A percentile compares a stretch with the other conserved stretches of the same genome.
Evolutionary conservation across 2,888 invertebrate species (phyloP).

Genomic region (Yponomeuta cagnagella): DNA sequence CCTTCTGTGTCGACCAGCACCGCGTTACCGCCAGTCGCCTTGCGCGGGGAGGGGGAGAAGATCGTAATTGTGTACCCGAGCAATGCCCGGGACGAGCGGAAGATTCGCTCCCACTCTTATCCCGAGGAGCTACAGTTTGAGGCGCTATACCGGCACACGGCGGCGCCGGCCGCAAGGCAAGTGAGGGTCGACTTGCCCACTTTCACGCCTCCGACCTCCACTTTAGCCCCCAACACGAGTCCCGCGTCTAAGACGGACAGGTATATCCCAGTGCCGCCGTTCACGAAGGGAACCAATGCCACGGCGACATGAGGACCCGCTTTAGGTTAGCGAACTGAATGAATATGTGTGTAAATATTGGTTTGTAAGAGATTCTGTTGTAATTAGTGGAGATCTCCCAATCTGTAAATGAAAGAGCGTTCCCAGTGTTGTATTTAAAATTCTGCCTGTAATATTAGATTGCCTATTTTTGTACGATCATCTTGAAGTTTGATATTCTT

Average conservation of each 20-base stretch:
- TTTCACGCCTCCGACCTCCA: constrained; percentile 63
- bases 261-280: constrained; percentile 44
- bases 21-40: constrained; percentile 60
- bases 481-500: constrained; percentile 24
- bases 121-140: constrained; percentile 71
- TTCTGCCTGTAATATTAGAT: constrained; percentile 29
- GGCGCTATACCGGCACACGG: constrained; percentile 62
- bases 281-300: constrained; percentile 31
- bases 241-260: constrained; percentile 28
- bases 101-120: constrained; percentile 66
- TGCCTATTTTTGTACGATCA: constrained; percentile 22
- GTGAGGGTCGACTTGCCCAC: constrained; percentile 77
- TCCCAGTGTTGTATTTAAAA: constrained; percentile 21
- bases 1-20: constrained; percentile 56
- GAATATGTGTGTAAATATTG: constrained; percentile 12
- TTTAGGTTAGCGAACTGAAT: background rate
- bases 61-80: constrained; percentile 72
- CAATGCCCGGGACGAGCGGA: constrained; percentile 64
- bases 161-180: constrained; percentile 30
- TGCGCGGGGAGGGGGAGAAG: constrained; percentile 60
- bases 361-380: background rate
- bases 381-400: constrained; percentile 12
- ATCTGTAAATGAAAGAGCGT: constrained; percentile 16
- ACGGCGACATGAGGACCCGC: constrained; percentile 18
- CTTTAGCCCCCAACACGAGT: constrained; percentile 30